These are phyloP conservation scores for Takifugu flavidus DNA, from an alignment of 2,113 vertebrate genomes.

Conservation along the genomic window DNA sequence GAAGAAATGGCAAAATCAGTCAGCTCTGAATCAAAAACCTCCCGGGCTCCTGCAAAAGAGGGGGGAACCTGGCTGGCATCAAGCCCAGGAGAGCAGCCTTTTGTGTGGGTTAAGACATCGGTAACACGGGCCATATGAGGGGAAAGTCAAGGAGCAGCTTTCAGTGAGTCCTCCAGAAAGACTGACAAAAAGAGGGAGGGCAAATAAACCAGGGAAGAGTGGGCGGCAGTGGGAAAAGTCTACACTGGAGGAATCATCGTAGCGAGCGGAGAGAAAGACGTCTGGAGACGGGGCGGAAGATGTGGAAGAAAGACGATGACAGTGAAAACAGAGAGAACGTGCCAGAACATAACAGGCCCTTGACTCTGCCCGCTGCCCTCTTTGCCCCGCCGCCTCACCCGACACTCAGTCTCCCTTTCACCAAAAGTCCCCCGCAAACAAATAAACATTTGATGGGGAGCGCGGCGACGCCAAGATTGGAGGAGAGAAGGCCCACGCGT, in stretches of 20 bases:
- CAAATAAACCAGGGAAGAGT: constrained; percentile 23
- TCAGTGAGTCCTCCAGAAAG: constrained; percentile 38
- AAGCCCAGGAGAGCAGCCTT: constrained; percentile 55
- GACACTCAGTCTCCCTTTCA: constrained; percentile 45
- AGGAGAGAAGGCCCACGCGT: not conserved
- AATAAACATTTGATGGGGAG: constrained; percentile 57
- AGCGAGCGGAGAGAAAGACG: not conserved
- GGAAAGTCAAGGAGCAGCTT: constrained; percentile 39
- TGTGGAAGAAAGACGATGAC: constrained; percentile 9
- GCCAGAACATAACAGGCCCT: constrained; percentile 28
- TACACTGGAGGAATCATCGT: constrained; percentile 39
- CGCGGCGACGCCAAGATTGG: constrained; percentile 29
- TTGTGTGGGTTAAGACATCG: constrained; percentile 58
- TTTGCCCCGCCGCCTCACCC: constrained; percentile 40
- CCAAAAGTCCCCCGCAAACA: constrained; percentile 51
- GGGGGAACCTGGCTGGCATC: constrained; percentile 62
- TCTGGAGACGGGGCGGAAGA: not conserved
- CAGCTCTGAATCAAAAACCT: constrained; percentile 55
- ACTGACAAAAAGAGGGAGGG: constrained; percentile 13
- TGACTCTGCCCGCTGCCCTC: constrained; percentile 39
- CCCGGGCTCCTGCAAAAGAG: constrained; percentile 39
- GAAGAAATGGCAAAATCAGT: constrained; percentile 18
- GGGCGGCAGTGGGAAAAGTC: constrained; percentile 60
- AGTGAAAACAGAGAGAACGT: not conserved
- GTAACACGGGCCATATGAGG: constrained; percentile 43